These are phyloP conservation scores for Anomalospiza imberbis DNA, from an alignment of 2,797 vertebrate genomes.

Conservation along the genomic window DNA sequence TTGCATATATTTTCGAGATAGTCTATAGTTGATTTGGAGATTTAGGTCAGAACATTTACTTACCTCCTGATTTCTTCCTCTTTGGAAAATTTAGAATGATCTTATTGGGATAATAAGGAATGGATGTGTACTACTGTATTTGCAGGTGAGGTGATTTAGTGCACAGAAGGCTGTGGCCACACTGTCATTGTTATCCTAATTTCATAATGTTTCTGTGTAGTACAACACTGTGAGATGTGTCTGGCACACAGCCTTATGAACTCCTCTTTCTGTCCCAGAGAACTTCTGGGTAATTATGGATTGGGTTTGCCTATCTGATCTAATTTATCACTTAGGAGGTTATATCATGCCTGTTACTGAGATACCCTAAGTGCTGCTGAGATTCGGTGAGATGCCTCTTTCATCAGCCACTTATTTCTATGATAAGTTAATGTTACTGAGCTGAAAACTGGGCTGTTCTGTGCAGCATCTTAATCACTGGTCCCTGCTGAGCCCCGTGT, in stretches of 20 bases:
- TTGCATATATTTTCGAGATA: neutral
- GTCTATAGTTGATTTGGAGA: neutral
- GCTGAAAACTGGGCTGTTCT: neutral
- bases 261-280: slow-evolving; percentile 14
- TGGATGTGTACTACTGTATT: neutral
- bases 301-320: slow-evolving; percentile 44
- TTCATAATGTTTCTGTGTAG: neutral
- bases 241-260: slow-evolving; percentile 6
- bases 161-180: neutral
- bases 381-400: slow-evolving; percentile 39
- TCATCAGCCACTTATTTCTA: slow-evolving; percentile 36
- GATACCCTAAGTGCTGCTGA: slow-evolving; percentile 22
- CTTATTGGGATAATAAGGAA: neutral
- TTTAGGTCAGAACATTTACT: neutral
- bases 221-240: neutral
- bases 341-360: slow-evolving; percentile 31
- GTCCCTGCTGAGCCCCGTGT: neutral
- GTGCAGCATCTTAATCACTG: slow-evolving; percentile 11
- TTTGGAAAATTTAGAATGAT: neutral
- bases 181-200: neutral
- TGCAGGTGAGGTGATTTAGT: neutral
- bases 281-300: slow-evolving; percentile 26
- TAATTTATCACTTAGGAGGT: slow-evolving; percentile 47
- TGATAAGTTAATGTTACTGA: slow-evolving; percentile 32
- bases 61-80: neutral